Base-by-base conservation (phyloP, 2,888 invertebrate genomes). In the Drosophila longiperda region DNA sequence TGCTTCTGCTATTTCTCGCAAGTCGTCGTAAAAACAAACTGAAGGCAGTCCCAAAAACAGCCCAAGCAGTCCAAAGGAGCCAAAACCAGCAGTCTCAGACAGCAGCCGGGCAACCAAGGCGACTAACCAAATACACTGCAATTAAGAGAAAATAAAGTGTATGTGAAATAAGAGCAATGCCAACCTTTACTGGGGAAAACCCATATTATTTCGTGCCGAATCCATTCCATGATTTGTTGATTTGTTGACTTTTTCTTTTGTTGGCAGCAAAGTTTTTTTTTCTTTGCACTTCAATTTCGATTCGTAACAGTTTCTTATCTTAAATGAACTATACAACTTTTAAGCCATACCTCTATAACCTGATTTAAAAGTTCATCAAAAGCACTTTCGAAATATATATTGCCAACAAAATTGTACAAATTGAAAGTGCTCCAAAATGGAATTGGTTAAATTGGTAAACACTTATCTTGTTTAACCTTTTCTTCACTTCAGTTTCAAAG, bases 11-110 rank as follows among this genome's bases (percentile, higher is more conserved):
- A 61, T n/a, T 86, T 67, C 29, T 57, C 61, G 68, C 80, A 74
- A 77, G 71, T 81, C 73, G 77, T 90, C 89, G 90, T 90, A 85
- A 90, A 85, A 85, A 90, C 85, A 85, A 85, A 85, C 90, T 85
- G 74, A 77, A 82, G 58, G 71, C 75, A 71, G 63, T 64, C 49
- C 59, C 36, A 66, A 85, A 80, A 76, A 72, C 84, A 87, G 80
- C 76, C 80, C 83, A 83, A 65, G 74, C 64, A 78, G 79, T 68
- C 64, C 65, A 78, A 88, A 88, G 70, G 45, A 45, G 45, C 45
- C 45, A 15, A 45, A 23, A 23, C 45, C 45, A 15, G 20, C 23
- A 45, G 20, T 45, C 23, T 23, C 45, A 45, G 45, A 45, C 20
- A 45, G 68, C 54, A 36, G 60, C 64, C 50, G 42, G 26, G 49